These are phyloP conservation scores for Scaptomyza graminum DNA, from an alignment of 1,140 invertebrate species.

Conservation along the genomic window DNA sequence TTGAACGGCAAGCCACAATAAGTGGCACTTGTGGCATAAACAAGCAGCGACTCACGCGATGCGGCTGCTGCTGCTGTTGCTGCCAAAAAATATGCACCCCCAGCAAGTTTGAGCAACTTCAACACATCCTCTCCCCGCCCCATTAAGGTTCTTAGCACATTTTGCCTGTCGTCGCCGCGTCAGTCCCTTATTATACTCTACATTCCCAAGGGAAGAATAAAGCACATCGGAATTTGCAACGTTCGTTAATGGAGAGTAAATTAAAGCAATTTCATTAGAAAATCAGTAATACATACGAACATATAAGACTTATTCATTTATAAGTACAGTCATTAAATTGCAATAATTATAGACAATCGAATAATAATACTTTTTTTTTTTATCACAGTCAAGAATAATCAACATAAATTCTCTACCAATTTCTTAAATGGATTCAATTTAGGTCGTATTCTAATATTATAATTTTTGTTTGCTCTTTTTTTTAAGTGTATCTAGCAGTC, in stretches of 20 bases:
- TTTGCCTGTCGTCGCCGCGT: constrained; percentile 41
- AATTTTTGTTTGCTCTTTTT: too few species aligned
- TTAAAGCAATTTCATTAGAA: not conserved
- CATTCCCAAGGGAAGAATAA: not conserved
- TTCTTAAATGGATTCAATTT: too few species aligned
- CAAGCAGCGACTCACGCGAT: constrained; percentile 38
- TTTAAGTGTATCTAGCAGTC: not conserved
- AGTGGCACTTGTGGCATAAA: constrained; percentile 65
- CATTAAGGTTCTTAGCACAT: constrained; percentile 8
- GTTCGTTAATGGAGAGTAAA: not conserved
- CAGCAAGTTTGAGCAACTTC: not conserved
- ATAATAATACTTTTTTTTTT: too few species aligned
- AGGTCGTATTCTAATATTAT: too few species aligned
- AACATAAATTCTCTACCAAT: too few species aligned
- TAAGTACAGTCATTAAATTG: not conserved
- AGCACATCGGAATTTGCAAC: not conserved
- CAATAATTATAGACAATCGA: too few species aligned
- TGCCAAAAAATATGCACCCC: constrained; percentile 30
- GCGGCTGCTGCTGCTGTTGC: constrained; percentile 1
- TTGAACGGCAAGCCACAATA: constrained; percentile 54
- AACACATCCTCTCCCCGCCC: not conserved
- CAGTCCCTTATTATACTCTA: constrained; percentile 26
- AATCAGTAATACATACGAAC: not conserved
- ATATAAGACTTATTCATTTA: not conserved
- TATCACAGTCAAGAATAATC: too few species aligned